Base-by-base conservation (phyloP, 2,888 invertebrate species). In the Hydropsyche betteni region DNA sequence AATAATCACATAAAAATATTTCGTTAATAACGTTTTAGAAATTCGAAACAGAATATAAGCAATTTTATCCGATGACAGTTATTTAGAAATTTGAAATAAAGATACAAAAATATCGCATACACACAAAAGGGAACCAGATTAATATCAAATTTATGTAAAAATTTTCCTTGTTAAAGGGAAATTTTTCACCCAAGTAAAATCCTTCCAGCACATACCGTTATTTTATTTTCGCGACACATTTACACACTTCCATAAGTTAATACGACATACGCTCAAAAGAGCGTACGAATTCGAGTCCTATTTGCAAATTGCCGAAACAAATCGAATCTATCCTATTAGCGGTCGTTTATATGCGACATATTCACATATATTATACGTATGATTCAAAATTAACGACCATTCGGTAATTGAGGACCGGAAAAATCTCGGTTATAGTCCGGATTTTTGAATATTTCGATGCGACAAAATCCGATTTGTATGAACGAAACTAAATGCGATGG, bases 221-320 rank as follows among this genome's bases (percentile, higher is more conserved):
- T 58, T 58, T 58, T 58, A 58, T 58, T 58, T 58, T 58, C 24
- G 58, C 16, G 24, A 24, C 58, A 58, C 58, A 58, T 4, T 58
- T 24, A 58, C 58, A 58, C 58, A 58, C 58, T 58, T 58, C 58
- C 16, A 24, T 58, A 58, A 8, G 58, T 58, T 58, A 58, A 58
- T 58, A 24, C 24, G 58, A 64, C 10, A 64, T n/a, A 34, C 34
- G 24, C 24, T 16, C 10, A 61, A 61, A 16, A 33, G 2, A 24
- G 10, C 16, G 10, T 64, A n/a, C 64, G 55, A n/a, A 64, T 64
- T 64, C n/a, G 33, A 64, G 36, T 64, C 36, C 64, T 64, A 64
- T 64, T 36, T 64, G 34, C 34, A n/a, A 64, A 36, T 64, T 10
- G 34, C 34, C 64, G 64, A 64, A 34, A 64, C 24, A 58, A 58